phyloP scores from a whole-genome alignment of 2,797 vertebrate genomes.

The Schizopygopsis pylzovi region DNA sequence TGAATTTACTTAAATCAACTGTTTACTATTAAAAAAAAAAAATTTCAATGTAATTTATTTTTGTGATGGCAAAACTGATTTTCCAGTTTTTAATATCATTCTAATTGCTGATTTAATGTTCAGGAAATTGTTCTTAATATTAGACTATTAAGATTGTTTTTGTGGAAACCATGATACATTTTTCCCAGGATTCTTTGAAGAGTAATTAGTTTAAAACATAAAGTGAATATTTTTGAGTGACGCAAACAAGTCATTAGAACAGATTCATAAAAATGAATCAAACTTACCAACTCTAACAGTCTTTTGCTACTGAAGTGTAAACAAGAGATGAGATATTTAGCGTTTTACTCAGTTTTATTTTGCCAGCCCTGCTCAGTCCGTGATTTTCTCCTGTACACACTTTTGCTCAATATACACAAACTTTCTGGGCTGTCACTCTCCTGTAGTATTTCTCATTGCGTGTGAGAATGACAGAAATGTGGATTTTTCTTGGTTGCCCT shows the following conservation, averaged over 20 bases:
- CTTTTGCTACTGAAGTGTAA: background rate
- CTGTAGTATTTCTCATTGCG: conserved; percentile 69
- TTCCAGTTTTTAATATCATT: background rate
- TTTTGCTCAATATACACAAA: conserved; percentile 39
- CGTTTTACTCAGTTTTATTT: background rate
- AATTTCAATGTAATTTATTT: background rate
- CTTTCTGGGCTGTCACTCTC: conserved; percentile 61
- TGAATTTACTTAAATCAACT: background rate
- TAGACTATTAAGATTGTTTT: background rate
- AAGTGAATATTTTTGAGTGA: background rate
- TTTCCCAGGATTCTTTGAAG: background rate
- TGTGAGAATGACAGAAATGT: conserved; percentile 56
- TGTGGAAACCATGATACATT: background rate
- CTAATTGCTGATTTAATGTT: background rate
- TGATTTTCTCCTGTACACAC: background rate
- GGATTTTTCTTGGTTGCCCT: conserved; percentile 35
- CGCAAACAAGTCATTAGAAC: background rate
- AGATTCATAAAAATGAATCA: background rate
- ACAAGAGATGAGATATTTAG: background rate
- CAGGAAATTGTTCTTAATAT: background rate
- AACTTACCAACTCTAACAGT: background rate
- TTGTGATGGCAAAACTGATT: background rate
- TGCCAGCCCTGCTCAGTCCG: background rate
- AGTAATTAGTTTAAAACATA: background rate
- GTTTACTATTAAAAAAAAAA: no score